Base-by-base conservation (phyloP, 2,888 invertebrate species). In the Leucophenga montana region DNA sequence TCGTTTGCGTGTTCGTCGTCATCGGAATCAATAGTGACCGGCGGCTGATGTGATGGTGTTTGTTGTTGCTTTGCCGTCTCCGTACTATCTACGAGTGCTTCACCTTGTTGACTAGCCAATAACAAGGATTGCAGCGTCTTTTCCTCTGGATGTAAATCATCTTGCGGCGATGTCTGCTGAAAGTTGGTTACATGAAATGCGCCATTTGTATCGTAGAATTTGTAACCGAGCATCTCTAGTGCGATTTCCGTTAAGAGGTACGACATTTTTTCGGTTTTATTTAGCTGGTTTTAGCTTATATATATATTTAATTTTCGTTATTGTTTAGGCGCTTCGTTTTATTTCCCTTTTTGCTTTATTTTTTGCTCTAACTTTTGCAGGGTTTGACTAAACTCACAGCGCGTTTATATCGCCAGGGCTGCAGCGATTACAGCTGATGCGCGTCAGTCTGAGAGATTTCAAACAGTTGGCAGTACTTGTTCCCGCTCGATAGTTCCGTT, bases 221-320 rank as follows among this genome's bases (percentile, higher is more conserved):
- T 88, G 61, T 85, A 88, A n/a, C 87, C 87, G 54, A 88, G 67
- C 88, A 88, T 86, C 79, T 88, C 87, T 2, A 87, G 77, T 2
- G 88, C 87, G 11, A 87, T 87, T 83, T 87, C 87, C 0, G 88
- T 88, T 0, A 87, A 75, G n/a, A 88, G 75, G 65, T 87, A 86
- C 0, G 88, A 86, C 87, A 87, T 87, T 68, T 68, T 67, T 1
- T 1, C 14, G 1, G 4, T 44, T 18, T 31, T 44, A n/a, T 18
- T 0, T 16, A 53, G 3, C 3, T 22, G 20, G 18, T 59, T 16
- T 54, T 53, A n/a, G n/a, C 27, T 33, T 18, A 27, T 62, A 66
- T 68, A 69, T 53, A 22, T 66, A 54, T 64, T 62, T 68, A n/a
- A 48, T 66, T 31, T 56, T 39, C 39, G 46, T 1, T 18, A 66